Conservation (phyloP, 2,113 vertebrate genomes). For the Shinisaurus crocodilurus region DNA sequence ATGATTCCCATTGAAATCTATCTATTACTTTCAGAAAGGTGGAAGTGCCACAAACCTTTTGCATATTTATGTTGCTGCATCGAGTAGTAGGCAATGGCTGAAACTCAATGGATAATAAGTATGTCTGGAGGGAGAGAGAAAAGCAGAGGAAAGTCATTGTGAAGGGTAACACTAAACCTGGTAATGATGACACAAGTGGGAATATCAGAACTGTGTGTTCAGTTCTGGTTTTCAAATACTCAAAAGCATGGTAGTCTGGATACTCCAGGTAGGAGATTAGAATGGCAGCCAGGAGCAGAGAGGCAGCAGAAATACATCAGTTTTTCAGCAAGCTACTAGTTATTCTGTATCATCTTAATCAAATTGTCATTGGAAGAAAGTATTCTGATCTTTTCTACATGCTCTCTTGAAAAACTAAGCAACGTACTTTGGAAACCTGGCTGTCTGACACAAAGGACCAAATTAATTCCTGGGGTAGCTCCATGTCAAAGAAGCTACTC, state of each 20-base stretch:
- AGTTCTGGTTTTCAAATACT: conserved; percentile 44
- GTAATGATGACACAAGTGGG: conserved; percentile 22
- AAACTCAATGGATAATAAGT: conserved; percentile 39
- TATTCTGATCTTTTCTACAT: conserved; percentile 21
- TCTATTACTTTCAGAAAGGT: conserved; percentile 57
- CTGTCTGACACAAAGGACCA: conserved; percentile 36
- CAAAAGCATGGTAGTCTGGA: conserved; percentile 45
- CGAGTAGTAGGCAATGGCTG: conserved; percentile 36
- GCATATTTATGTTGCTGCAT: conserved; percentile 37
- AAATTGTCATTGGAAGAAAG: conserved; percentile 30
- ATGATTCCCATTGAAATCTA: background rate
- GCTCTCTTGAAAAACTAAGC: conserved; percentile 31
- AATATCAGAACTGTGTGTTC: conserved; percentile 34
- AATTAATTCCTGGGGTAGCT: conserved; percentile 27
- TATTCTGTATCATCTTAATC: background rate
- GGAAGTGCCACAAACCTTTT: conserved; percentile 44
- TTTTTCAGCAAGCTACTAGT: conserved; percentile 28
- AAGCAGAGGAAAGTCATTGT: conserved; percentile 54
- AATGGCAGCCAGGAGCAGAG: conserved; percentile 17
- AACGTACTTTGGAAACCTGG: conserved; percentile 58
- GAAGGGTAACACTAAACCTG: conserved; percentile 47
- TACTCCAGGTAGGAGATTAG: conserved; percentile 29
- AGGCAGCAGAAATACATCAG: conserved; percentile 25
- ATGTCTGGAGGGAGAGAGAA: conserved; percentile 37
- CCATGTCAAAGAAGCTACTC: background rate